phyloP scores from a whole-genome alignment of 2,113 vertebrate genomes.

The Daphoenositta chrysoptera region DNA sequence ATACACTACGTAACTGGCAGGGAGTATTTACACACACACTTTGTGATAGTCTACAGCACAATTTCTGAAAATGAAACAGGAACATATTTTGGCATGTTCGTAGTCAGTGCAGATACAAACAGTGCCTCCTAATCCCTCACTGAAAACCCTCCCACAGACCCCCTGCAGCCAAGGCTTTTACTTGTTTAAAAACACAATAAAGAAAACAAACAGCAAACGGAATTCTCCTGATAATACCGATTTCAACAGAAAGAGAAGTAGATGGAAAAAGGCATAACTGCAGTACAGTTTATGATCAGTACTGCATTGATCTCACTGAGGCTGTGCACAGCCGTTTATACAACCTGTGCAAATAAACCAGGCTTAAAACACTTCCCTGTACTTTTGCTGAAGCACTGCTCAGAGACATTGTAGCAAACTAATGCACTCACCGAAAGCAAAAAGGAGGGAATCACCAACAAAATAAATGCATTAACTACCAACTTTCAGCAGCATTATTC shows the following conservation, averaged over 20 bases:
- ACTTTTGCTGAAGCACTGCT: background rate
- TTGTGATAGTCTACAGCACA: fast-evolving
- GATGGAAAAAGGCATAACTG: background rate
- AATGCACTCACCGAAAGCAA: background rate
- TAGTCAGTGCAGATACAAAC: background rate
- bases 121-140: background rate
- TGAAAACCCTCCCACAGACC: background rate
- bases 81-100: background rate
- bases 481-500: background rate
- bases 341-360: background rate
- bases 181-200: background rate
- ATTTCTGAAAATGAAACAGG: background rate
- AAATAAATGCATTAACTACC: background rate
- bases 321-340: background rate
- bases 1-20: background rate
- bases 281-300: background rate
- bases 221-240: background rate
- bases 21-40: background rate
- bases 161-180: background rate
- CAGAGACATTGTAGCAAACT: background rate
- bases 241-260: background rate
- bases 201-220: background rate
- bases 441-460: background rate
- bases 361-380: background rate
- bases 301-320: background rate